A percentile compares a stretch with the other conserved stretches of the same genome.
Conservation (phyloP, 2,797 vertebrate species). For the Sebastes vulpes region DNA sequence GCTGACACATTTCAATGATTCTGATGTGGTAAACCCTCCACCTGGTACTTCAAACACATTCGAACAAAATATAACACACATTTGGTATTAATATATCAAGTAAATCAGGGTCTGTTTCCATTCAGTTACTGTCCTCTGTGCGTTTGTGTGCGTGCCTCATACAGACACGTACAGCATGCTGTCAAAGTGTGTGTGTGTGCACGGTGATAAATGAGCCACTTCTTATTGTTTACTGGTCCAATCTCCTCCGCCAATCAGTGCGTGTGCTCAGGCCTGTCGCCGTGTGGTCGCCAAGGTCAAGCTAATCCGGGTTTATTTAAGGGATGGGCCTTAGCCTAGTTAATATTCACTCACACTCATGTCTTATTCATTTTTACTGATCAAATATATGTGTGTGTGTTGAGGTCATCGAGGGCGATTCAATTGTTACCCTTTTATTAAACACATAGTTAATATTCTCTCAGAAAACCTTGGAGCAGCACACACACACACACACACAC, state of each 20-base stretch:
- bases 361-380: conserved; percentile 48
- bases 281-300: conserved; percentile 71
- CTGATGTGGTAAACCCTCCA: neutral
- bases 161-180: conserved; percentile 18
- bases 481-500: neutral
- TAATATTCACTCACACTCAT: conserved; percentile 61
- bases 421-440: conserved; percentile 67
- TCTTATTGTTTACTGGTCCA: conserved; percentile 70
- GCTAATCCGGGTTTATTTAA: conserved; percentile 63
- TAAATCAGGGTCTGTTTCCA: neutral
- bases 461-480: conserved; percentile 53
- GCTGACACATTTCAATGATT: neutral
- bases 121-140: neutral
- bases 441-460: conserved; percentile 74
- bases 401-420: conserved; percentile 54
- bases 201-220: conserved; percentile 69
- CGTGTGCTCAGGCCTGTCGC: conserved; percentile 39
- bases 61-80: neutral
- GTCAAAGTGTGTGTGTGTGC: conserved; percentile 35
- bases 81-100: neutral
- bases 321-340: conserved; percentile 45
- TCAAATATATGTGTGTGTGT: conserved; percentile 2
- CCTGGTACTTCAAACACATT: neutral
- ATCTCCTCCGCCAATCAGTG: conserved; percentile 72
- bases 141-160: neutral